phyloP scores from a whole-genome alignment of 2,113 vertebrate genomes.

The Manacus vitellinus region DNA sequence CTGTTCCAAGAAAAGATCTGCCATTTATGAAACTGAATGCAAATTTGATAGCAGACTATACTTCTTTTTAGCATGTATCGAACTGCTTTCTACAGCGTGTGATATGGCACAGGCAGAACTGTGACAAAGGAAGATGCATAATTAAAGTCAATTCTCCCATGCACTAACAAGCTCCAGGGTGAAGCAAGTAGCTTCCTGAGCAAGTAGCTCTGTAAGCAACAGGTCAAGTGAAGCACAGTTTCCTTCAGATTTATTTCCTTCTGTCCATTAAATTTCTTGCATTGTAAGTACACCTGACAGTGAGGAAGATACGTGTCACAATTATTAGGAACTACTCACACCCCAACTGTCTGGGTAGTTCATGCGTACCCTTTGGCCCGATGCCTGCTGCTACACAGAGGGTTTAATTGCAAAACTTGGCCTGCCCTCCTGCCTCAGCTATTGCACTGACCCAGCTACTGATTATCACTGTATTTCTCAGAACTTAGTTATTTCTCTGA shows the following conservation, averaged over 20 bases:
- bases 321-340: background rate
- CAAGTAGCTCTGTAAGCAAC: background rate
- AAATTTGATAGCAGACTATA: background rate
- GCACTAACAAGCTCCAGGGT: background rate
- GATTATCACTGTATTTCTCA: background rate
- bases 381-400: background rate
- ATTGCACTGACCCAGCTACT: background rate
- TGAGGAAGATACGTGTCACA: background rate
- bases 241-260: background rate
- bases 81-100: background rate
- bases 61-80: background rate
- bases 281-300: background rate
- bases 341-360: rapidly evolving
- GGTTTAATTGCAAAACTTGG: background rate
- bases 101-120: background rate
- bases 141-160: background rate
- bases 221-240: background rate
- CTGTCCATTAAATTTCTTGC: background rate
- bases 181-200: background rate
- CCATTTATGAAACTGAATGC: background rate
- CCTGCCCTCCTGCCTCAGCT: background rate
- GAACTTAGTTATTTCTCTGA: constrained; percentile 17
- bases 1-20: background rate
- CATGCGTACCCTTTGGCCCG: background rate
- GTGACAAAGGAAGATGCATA: background rate